Percentiles rank a stretch among this genome's conserved stretches.
These are phyloP conservation scores for Spinus pinus DNA, from an alignment of 2,797 vertebrate species.

Conservation along the genomic window DNA sequence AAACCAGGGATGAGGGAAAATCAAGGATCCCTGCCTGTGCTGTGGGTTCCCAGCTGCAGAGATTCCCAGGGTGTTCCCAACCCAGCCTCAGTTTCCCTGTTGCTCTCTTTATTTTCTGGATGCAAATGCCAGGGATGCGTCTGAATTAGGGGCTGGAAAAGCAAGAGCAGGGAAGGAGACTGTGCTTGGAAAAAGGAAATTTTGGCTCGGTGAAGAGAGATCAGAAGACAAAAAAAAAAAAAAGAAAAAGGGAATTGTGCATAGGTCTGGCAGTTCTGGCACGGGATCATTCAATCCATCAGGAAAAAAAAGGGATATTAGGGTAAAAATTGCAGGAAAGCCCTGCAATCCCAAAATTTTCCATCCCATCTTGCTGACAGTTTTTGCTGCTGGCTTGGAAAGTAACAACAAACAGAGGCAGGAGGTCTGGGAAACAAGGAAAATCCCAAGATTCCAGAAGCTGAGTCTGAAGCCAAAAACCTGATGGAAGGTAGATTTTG, in stretches of 20 bases:
- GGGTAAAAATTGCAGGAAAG: not conserved
- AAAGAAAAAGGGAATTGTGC: rapidly evolving
- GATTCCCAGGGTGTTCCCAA: not conserved
- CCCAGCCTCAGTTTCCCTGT: not conserved
- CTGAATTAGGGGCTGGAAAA: not conserved
- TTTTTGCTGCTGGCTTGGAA: not conserved
- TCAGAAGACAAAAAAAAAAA: not conserved
- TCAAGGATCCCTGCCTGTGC: rapidly evolving
- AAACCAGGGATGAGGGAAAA: not conserved
- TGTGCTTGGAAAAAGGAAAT: not conserved
- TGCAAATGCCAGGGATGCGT: not conserved
- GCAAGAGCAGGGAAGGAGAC: not conserved
- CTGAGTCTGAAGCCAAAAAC: not conserved
- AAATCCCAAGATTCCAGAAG: not conserved
- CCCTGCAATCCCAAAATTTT: not conserved
- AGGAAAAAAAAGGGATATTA: rapidly evolving
- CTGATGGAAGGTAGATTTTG: not conserved
- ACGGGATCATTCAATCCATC: not conserved
- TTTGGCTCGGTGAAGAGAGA: not conserved
- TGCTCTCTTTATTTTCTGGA: not conserved
- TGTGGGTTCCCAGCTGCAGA: rapidly evolving
- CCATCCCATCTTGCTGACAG: no score
- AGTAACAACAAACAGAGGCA: not conserved
- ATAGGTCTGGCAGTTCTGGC: not conserved
- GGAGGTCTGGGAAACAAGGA: not conserved